A percentile compares a stretch with the other conserved stretches of the same genome.
Conservation (phyloP, 2,113 vertebrate species). For the Cacatua alba region DNA sequence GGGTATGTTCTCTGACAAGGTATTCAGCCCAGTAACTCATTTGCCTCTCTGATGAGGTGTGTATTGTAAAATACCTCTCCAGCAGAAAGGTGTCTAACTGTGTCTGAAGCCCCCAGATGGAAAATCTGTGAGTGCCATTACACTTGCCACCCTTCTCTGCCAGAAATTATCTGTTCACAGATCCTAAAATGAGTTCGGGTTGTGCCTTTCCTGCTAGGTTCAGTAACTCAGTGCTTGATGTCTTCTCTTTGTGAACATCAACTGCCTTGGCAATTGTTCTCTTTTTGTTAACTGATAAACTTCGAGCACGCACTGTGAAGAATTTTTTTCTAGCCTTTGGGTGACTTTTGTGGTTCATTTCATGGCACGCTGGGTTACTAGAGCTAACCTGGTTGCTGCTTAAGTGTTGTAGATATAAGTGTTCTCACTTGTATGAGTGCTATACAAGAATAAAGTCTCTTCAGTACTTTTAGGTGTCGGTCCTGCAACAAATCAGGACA, state of each 20-base stretch:
- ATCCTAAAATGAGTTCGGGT: not conserved
- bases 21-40: not conserved
- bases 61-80: not conserved
- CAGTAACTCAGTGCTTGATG: not conserved
- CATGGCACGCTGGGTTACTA: not conserved
- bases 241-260: not conserved
- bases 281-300: not conserved
- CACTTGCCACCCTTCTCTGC: not conserved
- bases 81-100: not conserved
- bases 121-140: not conserved
- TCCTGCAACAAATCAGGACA: not conserved
- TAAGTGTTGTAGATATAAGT: not conserved
- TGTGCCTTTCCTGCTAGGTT: not conserved
- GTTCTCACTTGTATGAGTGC: not conserved
- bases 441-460: not conserved
- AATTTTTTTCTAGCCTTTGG: not conserved
- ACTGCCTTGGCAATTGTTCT: not conserved
- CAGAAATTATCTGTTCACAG: not conserved
- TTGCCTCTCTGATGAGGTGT: not conserved
- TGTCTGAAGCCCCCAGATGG: not conserved
- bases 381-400: not conserved
- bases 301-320: not conserved
- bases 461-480: not conserved
- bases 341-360: not conserved
- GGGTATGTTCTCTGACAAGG: not conserved